Evolutionary conservation across 2,888 invertebrate genomes (phyloP).

Genomic region (Cancer borealis): DNA sequence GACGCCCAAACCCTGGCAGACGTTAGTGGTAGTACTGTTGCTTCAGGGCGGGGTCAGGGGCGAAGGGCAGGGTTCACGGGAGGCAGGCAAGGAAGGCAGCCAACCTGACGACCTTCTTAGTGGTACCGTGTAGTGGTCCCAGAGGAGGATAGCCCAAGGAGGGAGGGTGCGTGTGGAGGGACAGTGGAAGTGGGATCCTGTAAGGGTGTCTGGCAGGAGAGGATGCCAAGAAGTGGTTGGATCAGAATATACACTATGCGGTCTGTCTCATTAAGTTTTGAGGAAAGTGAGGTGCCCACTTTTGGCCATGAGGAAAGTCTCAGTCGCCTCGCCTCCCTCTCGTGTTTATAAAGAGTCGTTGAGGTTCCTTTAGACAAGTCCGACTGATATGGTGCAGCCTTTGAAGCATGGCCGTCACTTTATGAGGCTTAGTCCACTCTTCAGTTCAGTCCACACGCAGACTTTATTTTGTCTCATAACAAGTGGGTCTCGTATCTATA

Average conservation of each 20-base stretch:
- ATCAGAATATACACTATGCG: not conserved
- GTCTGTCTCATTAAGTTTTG: not conserved
- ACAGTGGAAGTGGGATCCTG: not conserved
- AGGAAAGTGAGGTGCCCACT: not conserved
- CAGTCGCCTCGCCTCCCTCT: not conserved
- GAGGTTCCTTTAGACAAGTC: not conserved
- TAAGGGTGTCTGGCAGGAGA: not conserved
- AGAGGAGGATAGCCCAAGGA: too few relatives aligned
- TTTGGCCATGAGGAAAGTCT: not conserved
- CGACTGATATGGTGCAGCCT: not conserved
- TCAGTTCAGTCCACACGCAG: not conserved
- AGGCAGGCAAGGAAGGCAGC: not conserved
- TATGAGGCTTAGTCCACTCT: not conserved
- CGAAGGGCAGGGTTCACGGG: not conserved
- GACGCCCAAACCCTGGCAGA: not conserved
- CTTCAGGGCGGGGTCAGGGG: not conserved
- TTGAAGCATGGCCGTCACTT: constrained; percentile 6
- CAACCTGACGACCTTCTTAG: not conserved
- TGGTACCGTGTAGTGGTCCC: not conserved
- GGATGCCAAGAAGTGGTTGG: not conserved
- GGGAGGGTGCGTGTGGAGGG: not conserved
- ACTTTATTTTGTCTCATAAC: not conserved
- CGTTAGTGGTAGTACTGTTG: not conserved
- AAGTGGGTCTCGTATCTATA: not conserved
- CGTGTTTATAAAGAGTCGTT: not conserved